A percentile compares a stretch with the other conserved stretches of the same genome.
Evolutionary conservation across 1,140 invertebrate species (phyloP).

Genomic region (Leguminivora glycinivorella): DNA sequence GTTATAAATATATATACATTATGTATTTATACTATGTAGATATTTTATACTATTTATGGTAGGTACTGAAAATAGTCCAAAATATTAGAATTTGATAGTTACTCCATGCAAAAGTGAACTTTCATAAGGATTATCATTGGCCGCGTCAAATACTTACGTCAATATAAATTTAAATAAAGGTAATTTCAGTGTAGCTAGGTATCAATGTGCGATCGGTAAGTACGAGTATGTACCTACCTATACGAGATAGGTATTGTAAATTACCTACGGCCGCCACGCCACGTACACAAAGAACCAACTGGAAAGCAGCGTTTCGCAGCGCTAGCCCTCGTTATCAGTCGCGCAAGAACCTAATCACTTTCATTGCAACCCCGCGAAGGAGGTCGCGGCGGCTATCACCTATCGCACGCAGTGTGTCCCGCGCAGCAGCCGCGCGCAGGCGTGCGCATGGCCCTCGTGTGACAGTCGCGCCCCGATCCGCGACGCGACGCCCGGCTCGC

Average conservation of each 20-base stretch:
- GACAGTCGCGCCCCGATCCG: slow-evolving; percentile 34
- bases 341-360: slow-evolving; percentile 71
- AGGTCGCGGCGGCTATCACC: slow-evolving; percentile 57
- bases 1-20: no score
- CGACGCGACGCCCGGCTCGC: slow-evolving; percentile 50
- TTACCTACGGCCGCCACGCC: slow-evolving; percentile 16
- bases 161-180: no score
- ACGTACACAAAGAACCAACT: slow-evolving; percentile 24
- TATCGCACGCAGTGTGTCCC: slow-evolving; percentile 62
- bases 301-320: slow-evolving; percentile 33
- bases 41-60: no score
- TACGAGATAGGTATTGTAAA: background rate
- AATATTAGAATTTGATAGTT: no score
- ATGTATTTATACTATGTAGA: no score
- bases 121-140: no score
- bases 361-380: slow-evolving; percentile 70
- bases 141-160: no score
- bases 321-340: slow-evolving; percentile 68
- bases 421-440: slow-evolving; percentile 66
- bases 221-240: no score
- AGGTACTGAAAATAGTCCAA: no score
- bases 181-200: slow-evolving; percentile 27
- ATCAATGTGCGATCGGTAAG: background rate
- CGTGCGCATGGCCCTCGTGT: slow-evolving; percentile 52
- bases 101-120: no score